Base-by-base conservation (phyloP, 2,888 invertebrate genomes). In the Caenorhabditis wallacei region DNA sequence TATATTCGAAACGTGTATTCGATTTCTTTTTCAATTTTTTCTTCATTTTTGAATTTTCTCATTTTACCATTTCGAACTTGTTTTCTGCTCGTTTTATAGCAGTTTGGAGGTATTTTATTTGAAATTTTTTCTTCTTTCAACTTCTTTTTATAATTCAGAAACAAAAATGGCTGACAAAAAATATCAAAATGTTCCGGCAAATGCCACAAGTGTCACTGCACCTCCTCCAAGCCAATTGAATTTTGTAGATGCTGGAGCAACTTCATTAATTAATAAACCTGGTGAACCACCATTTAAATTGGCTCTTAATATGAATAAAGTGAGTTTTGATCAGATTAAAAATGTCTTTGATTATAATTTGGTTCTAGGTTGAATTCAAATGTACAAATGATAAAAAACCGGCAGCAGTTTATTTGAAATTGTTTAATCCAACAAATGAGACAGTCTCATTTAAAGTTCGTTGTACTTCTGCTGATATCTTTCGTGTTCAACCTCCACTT, bases 391-490 rank as follows among this genome's bases (percentile, higher is more conserved):
- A 82, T 46, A 54, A 51, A 5, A 66, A 68, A 7, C 82, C 82
- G 1, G 51, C 66, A 35, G 66, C 59, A 26, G 72, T 82, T 3
- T 22, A 35, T 2, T 11, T 78, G 35, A 71, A 71, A n/a, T 11
- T 82, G 30, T 53, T 59, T 46, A 82, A 82, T 24, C 70, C 70
- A 22, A 66, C 66, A 13, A 30, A n/a, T 24, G 68, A 64, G 10
- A 59, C 59, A 3, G 35, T 72, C 16, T 40, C 70, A 7, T 82
- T 54, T 68, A 82, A 82, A 46, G 59, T 82, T 40, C 66, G 72
- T 11, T 82, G 82, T 61, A 82, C 82, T 7, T 78, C 76, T 8
- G 82, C 82, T 10, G 82, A 82, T n/a, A 78, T 82, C 26, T 82
- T 82, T 40, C 82, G 82, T 24, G 82, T 82, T 24, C 82, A 82